phyloP scores from a whole-genome alignment of 1,140 invertebrate genomes.

The Schlechtendalia chinensis region DNA sequence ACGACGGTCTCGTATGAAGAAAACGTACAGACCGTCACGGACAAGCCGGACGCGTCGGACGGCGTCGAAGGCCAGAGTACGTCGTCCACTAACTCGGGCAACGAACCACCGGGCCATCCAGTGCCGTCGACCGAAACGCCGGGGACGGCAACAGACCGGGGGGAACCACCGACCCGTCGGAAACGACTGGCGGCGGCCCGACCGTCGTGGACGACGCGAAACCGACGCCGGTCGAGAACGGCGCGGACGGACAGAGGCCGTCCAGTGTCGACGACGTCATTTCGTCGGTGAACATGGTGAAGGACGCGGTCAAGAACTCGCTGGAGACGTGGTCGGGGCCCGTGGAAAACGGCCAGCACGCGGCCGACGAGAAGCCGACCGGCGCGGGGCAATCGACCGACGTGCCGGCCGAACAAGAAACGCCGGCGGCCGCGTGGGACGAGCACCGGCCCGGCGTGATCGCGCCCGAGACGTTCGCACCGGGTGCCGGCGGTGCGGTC shows the following conservation, averaged over 20 bases:
- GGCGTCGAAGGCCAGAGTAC: not conserved
- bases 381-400: too few relatives aligned
- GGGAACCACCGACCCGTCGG: too few relatives aligned
- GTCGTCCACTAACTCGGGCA: not conserved
- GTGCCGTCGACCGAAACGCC: not conserved
- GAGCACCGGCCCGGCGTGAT: too few relatives aligned
- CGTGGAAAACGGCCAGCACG: not conserved
- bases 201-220: not conserved
- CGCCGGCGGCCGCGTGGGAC: too few relatives aligned
- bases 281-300: constrained; percentile 25
- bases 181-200: too few relatives aligned
- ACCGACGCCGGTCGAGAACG: not conserved
- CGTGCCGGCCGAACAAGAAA: too few relatives aligned
- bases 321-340: constrained; percentile 38
- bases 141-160: not conserved
- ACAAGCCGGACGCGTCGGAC: not conserved
- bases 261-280: constrained; percentile 14
- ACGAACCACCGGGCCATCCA: constrained; percentile 10
- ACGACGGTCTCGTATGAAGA: constrained; percentile 4
- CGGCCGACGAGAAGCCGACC: not conserved
- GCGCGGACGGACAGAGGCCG: not conserved
- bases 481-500: too few relatives aligned
- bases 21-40: not conserved
- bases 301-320: constrained; percentile 30
- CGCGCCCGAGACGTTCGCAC: too few relatives aligned